Evolutionary conservation across 2,797 vertebrate genomes (phyloP).

Genomic region (Poecile montanus): DNA sequence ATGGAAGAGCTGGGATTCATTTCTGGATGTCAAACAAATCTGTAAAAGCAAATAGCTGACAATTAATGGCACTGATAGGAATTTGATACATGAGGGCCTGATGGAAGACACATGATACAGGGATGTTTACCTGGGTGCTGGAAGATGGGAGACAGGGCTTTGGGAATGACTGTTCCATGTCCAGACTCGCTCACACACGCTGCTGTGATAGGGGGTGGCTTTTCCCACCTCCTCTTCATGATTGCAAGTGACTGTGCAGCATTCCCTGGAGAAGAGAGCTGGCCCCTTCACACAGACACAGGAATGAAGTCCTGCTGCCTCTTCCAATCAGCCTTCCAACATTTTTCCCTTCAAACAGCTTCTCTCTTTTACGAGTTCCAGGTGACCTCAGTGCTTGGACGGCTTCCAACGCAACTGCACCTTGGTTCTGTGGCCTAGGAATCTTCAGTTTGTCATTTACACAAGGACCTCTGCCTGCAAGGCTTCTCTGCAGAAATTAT

Average conservation of each 20-base stretch:
- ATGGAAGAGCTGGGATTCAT: neutral
- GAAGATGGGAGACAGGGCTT: neutral
- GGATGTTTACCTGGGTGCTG: neutral
- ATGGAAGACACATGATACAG: neutral
- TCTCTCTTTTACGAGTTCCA: neutral
- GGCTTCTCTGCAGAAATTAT: neutral
- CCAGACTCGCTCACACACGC: neutral
- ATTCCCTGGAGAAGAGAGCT: neutral
- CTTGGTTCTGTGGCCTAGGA: neutral
- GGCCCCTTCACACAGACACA: neutral
- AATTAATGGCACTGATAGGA: neutral
- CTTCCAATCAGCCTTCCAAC: neutral
- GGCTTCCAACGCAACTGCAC: neutral
- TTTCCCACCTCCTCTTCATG: neutral
- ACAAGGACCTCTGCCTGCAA: neutral
- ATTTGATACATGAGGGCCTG: neutral
- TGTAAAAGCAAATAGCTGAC: neutral
- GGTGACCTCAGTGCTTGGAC: neutral
- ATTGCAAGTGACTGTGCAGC: neutral
- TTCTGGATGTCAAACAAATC: neutral
- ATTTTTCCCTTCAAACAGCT: constrained; percentile 1
- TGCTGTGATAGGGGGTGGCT: neutral
- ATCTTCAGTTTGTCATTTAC: neutral
- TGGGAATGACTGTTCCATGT: neutral
- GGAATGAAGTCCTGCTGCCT: constrained; percentile 28